phyloP scores from a whole-genome alignment of 2,797 vertebrate species.

The Mus spretus region DNA sequence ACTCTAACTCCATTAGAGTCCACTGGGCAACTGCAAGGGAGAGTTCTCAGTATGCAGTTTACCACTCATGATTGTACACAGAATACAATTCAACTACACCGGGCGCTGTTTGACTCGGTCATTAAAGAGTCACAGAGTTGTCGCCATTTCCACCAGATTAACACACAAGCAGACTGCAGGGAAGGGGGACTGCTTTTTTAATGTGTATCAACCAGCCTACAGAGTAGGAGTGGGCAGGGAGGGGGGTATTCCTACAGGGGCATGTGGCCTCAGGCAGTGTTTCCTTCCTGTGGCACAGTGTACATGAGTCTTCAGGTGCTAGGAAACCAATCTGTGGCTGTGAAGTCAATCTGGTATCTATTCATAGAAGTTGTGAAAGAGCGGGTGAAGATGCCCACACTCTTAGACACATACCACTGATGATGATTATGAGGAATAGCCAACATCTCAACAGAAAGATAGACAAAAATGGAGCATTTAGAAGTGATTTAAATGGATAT shows the following conservation, averaged over 20 bases:
- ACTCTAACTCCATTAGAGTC: background rate
- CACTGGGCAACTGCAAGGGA: background rate
- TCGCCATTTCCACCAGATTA: background rate
- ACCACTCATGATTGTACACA: background rate
- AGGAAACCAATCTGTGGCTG: background rate
- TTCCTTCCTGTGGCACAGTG: background rate
- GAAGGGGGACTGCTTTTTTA: background rate
- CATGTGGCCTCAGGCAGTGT: background rate
- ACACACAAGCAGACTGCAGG: background rate
- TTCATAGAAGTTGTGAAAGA: background rate
- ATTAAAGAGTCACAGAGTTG: background rate
- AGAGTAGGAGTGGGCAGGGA: background rate
- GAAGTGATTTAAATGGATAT: slow-evolving; percentile 34
- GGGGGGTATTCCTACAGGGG: background rate
- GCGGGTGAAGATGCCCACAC: background rate
- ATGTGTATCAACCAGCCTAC: background rate
- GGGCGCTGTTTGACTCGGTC: background rate
- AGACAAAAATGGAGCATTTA: background rate
- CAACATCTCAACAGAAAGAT: background rate
- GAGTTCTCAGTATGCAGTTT: background rate
- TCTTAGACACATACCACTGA: background rate
- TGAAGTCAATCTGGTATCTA: background rate
- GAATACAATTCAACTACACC: background rate
- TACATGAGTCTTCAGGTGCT: background rate
- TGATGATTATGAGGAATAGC: background rate